Evolutionary conservation across 2,888 invertebrate species (phyloP).

Genomic region (Clanis bilineata): DNA sequence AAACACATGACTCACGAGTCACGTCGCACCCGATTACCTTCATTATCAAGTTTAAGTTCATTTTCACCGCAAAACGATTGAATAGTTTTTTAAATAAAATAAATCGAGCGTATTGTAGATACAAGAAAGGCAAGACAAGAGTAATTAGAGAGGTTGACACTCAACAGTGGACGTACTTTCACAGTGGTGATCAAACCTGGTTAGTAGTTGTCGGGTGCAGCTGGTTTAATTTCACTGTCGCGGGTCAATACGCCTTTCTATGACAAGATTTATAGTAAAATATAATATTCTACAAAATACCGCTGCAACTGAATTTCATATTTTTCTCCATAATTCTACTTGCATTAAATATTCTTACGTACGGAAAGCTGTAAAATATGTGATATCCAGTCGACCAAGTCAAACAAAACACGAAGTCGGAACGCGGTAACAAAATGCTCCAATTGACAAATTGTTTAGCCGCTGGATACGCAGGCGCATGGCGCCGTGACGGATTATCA

Average conservation of each 20-base stretch:
- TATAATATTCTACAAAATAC: too few species aligned
- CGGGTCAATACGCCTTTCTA: constrained; percentile 63
- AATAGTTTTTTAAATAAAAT: not conserved
- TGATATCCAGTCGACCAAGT: constrained; percentile 24
- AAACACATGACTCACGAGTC: not conserved
- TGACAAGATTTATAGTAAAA: not conserved
- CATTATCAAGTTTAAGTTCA: constrained; percentile 1
- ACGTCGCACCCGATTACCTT: not conserved
- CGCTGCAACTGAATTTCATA: not conserved
- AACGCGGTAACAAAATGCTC: constrained; percentile 36
- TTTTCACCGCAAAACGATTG: not conserved
- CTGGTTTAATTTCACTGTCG: constrained; percentile 63
- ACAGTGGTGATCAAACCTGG: constrained; percentile 36
- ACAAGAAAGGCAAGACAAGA: constrained; percentile 47
- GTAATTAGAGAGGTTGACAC: constrained; percentile 66
- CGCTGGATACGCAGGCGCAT: constrained; percentile 50
- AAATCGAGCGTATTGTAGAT: constrained; percentile 16
- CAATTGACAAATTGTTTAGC: constrained; percentile 65
- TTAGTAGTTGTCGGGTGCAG: constrained; percentile 52
- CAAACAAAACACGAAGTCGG: constrained; percentile 32
- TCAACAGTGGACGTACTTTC: constrained; percentile 61
- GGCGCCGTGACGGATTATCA: constrained; percentile 66
- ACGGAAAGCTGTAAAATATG: not conserved
- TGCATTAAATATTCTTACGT: not conserved
- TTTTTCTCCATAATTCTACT: not conserved